Evolutionary conservation across 2,113 vertebrate species (phyloP).

Genomic region (Arizona elegans): DNA sequence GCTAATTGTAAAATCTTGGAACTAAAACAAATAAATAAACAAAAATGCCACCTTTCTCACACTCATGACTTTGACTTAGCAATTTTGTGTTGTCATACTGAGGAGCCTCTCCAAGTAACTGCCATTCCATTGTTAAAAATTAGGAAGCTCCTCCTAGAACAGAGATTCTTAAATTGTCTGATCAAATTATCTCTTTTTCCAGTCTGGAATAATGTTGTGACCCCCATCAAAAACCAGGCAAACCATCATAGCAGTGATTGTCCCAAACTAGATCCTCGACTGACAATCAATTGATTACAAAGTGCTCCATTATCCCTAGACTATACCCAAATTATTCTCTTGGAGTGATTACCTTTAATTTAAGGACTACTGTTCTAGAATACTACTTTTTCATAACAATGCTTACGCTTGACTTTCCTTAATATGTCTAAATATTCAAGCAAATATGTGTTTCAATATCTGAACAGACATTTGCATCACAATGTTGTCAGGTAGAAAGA

Average conservation of each 20-base stretch:
- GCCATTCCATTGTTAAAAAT: not conserved
- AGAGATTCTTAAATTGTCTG: not conserved
- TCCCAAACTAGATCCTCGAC: not conserved
- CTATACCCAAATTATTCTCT: not conserved
- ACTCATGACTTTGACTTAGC: not conserved
- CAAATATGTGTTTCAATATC: not conserved
- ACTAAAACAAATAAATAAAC: not conserved
- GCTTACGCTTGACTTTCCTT: not conserved
- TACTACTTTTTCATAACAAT: not conserved
- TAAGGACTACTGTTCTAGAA: not conserved
- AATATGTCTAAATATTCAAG: not conserved
- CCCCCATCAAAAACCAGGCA: not conserved
- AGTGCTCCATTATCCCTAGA: not conserved
- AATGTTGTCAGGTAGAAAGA: not conserved
- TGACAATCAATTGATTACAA: not conserved
- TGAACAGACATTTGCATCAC: not conserved
- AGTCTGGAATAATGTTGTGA: not conserved
- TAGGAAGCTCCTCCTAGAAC: not conserved
- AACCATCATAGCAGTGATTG: not conserved
- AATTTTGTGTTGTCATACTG: not conserved
- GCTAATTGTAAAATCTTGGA: not conserved
- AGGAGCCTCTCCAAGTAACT: not conserved
- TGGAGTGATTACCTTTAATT: not conserved
- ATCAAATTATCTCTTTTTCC: not conserved
- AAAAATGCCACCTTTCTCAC: not conserved